Evolutionary conservation across 1,140 invertebrate genomes (phyloP).

Genomic region (Radopholus similis): DNA sequence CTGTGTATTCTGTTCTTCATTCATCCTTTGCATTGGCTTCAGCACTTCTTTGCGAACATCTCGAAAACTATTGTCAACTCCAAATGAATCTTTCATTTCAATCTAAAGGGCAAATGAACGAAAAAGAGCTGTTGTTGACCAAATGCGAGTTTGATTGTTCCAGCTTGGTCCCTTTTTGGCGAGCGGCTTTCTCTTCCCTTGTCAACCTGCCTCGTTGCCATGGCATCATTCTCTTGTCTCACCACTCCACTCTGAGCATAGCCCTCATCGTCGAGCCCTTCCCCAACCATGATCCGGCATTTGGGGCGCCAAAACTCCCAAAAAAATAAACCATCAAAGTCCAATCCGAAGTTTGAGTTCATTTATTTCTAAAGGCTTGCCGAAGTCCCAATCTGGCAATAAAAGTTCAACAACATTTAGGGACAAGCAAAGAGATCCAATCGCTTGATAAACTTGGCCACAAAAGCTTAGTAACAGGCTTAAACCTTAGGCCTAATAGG

Average conservation of each 20-base stretch:
- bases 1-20: too few relatives aligned
- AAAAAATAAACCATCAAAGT: neutral
- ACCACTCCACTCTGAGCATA: neutral
- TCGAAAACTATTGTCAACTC: too few relatives aligned
- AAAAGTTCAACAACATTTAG: too few relatives aligned
- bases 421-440: too few relatives aligned
- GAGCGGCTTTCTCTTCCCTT: neutral
- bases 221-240: too few relatives aligned
- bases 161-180: neutral
- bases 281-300: neutral
- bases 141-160: neutral
- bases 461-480: too few relatives aligned
- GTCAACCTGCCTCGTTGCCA: neutral
- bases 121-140: neutral
- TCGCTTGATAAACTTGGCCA: too few relatives aligned
- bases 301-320: neutral
- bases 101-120: neutral
- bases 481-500: too few relatives aligned
- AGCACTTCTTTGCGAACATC: too few relatives aligned
- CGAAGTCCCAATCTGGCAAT: too few relatives aligned
- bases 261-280: neutral
- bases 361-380: neutral
- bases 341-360: neutral
- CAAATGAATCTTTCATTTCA: too few relatives aligned
- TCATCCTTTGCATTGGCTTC: too few relatives aligned